Conservation (phyloP, 2,113 vertebrate genomes). For the Euleptes europaea region DNA sequence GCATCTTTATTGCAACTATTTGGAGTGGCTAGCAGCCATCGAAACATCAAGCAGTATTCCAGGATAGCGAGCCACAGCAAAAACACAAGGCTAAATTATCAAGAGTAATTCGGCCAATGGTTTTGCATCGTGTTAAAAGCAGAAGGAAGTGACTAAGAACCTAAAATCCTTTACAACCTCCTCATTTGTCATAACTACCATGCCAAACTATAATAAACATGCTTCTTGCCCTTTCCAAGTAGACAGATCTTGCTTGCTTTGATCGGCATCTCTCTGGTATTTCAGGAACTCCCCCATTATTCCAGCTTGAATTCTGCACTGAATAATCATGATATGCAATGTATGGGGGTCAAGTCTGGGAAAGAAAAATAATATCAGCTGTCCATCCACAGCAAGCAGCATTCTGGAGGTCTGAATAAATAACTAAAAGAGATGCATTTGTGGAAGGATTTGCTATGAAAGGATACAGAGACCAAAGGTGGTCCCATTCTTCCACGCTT, state of each 20-base stretch:
- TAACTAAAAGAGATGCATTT: background rate
- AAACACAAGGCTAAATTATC: constrained; percentile 37
- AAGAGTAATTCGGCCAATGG: constrained; percentile 35
- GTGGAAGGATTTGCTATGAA: background rate
- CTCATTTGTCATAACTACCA: constrained; percentile 56
- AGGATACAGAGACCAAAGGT: background rate
- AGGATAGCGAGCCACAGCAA: constrained; percentile 46
- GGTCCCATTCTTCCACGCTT: background rate
- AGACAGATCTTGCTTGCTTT: constrained; percentile 44
- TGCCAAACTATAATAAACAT: constrained; percentile 43
- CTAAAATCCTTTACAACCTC: constrained; percentile 44
- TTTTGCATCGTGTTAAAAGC: constrained; percentile 41
- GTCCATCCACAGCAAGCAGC: constrained; percentile 14
- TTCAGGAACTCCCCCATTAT: background rate
- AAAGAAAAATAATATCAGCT: constrained; percentile 19
- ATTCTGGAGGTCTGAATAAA: constrained; percentile 7
- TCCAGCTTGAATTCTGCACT: constrained; percentile 25
- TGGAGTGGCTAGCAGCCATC: constrained; percentile 56
- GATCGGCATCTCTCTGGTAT: constrained; percentile 38
- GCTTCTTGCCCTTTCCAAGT: constrained; percentile 53
- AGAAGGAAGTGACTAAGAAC: constrained; percentile 51
- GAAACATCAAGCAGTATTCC: constrained; percentile 34
- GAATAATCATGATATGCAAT: constrained; percentile 32
- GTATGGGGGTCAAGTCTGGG: background rate
- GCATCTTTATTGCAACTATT: constrained; percentile 56